A percentile compares a stretch with the other conserved stretches of the same genome.
phyloP scores from a whole-genome alignment of 2,888 invertebrate genomes.

The Drosophila anomalata region DNA sequence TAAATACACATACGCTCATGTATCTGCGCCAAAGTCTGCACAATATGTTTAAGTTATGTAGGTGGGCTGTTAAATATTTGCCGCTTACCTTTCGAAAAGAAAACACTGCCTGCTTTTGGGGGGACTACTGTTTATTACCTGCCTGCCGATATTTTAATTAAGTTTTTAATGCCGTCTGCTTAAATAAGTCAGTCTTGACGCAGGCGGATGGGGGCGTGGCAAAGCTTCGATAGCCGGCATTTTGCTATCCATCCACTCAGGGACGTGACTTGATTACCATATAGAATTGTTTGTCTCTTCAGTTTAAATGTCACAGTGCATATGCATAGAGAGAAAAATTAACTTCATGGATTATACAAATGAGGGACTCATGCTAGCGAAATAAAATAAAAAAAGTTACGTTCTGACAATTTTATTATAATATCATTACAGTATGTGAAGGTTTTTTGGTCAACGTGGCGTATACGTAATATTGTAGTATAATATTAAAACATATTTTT shows the following conservation, averaged over 20 bases:
- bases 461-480: background rate
- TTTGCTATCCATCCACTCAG: slow-evolving; percentile 26
- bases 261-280: slow-evolving; percentile 82
- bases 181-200: background rate
- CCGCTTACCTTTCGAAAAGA: slow-evolving; percentile 37
- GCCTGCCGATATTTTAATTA: slow-evolving; percentile 72
- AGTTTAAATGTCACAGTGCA: slow-evolving; percentile 59
- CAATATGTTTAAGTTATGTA: slow-evolving; percentile 7
- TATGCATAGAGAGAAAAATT: slow-evolving; percentile 26
- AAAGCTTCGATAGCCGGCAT: background rate
- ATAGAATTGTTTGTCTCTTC: slow-evolving; percentile 76
- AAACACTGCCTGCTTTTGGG: slow-evolving; percentile 44
- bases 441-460: slow-evolving; percentile 17
- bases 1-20: slow-evolving; percentile 35
- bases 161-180: slow-evolving; percentile 69
- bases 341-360: background rate
- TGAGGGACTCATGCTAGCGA: background rate
- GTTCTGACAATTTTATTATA: background rate
- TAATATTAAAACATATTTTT: too few species aligned
- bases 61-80: slow-evolving; percentile 51
- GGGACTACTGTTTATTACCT: slow-evolving; percentile 48
- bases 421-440: background rate
- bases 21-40: slow-evolving; percentile 9
- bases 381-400: background rate
- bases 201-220: background rate